Base-by-base conservation (phyloP, 2,888 invertebrate species). In the Metellina segmentata region DNA sequence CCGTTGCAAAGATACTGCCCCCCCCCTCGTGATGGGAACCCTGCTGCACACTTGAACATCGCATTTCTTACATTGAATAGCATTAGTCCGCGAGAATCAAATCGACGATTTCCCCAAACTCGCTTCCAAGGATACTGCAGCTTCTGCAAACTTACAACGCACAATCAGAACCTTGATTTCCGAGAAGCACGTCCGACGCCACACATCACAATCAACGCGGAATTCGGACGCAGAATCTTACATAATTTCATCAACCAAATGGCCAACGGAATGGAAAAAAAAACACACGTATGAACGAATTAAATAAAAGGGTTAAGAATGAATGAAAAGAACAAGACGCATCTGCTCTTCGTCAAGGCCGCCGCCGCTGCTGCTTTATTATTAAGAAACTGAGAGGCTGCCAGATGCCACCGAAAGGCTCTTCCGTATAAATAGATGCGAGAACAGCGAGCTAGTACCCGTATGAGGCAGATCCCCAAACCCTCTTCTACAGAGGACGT, bases 271-370 rank as follows among this genome's bases (percentile, higher is more conserved):
- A 1, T 53, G 61, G 34, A 16, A 51, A 72, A 51, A n/a, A n/a
- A n/a, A n/a, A n/a, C n/a, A 20, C 61, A 49, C 34, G 82, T 19
- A 51, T 13, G n/a, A 9, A 75, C 5, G 48, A 34, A 34, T 34
- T 34, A 34, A 34, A 34, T 34, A 34, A 34, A 34, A 34, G 34
- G 34, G 34, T 4, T 48, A 49, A 49, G 79, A 87, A 53, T 79
- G 79, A 87, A 79, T 87, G 71, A 85, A 85, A 78, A 85, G 70
- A 71, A 70, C 13, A 81, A 71, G 72, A 79, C 61, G 61, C 71
- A 79, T 79, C 71, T 79, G 87, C 34, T 87, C 48, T 9, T 13
- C 48, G 48, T 87, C 79, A 87, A 87, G 87, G 87, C 49, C 87
- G 69, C n/a, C n/a, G n/a, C 20, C 49, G 70, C 9, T 19, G 70